Conservation (phyloP, 1,140 invertebrate species). For the Heliconius eleuchia region DNA sequence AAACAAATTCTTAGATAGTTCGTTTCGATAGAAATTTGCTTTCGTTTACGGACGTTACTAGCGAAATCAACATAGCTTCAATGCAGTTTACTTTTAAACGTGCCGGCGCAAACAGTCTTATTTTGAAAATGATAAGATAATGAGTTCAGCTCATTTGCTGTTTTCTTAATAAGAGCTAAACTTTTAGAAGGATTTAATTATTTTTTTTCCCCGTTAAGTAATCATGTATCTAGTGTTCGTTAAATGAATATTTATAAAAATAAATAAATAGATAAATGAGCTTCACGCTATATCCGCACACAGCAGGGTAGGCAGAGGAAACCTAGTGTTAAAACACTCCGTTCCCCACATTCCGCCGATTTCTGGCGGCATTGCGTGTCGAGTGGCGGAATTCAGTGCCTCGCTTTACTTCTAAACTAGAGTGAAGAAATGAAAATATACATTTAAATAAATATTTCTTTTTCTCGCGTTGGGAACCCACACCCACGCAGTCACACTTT, state of each 20-base stretch:
- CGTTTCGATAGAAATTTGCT: slow-evolving; percentile 36
- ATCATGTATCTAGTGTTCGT: not conserved
- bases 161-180: slow-evolving; percentile 26
- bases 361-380: too few species aligned
- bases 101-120: slow-evolving; percentile 48
- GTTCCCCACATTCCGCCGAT: too few species aligned
- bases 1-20: slow-evolving; percentile 18
- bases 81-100: slow-evolving; percentile 45
- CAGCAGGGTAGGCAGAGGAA: too few species aligned
- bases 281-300: too few species aligned
- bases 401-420: too few species aligned
- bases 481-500: too few species aligned
- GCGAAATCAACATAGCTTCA: slow-evolving; percentile 36
- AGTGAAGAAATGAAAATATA: too few species aligned
- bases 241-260: not conserved
- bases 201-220: not conserved
- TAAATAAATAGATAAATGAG: too few species aligned
- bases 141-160: slow-evolving; percentile 35
- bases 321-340: too few species aligned
- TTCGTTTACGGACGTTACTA: slow-evolving; percentile 39
- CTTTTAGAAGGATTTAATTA: not conserved
- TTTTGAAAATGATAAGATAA: slow-evolving; percentile 51
- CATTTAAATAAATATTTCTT: too few species aligned
- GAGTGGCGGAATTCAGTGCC: too few species aligned
- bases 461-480: too few species aligned